phyloP scores from a whole-genome alignment of 1,140 invertebrate genomes.

The Leptopilina clavipes region DNA sequence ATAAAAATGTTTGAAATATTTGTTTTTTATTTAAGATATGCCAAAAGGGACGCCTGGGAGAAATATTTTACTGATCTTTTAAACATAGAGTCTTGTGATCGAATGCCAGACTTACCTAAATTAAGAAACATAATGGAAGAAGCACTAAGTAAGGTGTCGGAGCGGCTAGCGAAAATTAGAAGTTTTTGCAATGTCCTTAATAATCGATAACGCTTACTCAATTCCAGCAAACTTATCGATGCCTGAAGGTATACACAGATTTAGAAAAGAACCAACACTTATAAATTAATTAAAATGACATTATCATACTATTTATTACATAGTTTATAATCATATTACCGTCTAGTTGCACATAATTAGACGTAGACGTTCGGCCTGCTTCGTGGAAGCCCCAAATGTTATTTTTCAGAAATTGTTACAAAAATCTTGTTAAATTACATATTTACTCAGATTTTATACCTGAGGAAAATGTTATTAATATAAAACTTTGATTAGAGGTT shows the following conservation, averaged over 20 bases:
- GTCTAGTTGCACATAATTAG: not conserved
- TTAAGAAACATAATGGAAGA: conserved; percentile 79
- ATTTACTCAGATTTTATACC: too few species aligned
- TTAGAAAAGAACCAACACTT: conserved; percentile 58
- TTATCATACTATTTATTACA: conserved; percentile 69
- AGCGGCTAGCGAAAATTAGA: conserved; percentile 63
- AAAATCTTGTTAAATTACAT: not conserved
- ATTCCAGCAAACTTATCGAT: conserved; percentile 44
- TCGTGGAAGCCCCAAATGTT: conserved; percentile 36
- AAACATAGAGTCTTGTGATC: conserved; percentile 82
- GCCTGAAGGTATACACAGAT: conserved; percentile 52
- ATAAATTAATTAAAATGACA: conserved; percentile 60
- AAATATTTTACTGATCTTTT: conserved; percentile 80
- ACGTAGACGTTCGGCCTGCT: conserved; percentile 56
- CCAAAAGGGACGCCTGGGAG: conserved; percentile 80
- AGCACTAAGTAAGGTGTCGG: conserved; percentile 69
- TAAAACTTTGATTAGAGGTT: too few species aligned
- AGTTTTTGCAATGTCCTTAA: conserved; percentile 71
- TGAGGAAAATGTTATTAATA: too few species aligned
- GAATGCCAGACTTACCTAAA: conserved; percentile 79
- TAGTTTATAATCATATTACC: conserved; percentile 47
- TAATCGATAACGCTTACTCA: conserved; percentile 72
- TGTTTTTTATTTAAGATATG: conserved; percentile 74
- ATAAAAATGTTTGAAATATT: too few species aligned
- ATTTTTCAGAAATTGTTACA: not conserved